Conservation (phyloP, 2,113 vertebrate genomes). For the Xenopus laevis region DNA sequence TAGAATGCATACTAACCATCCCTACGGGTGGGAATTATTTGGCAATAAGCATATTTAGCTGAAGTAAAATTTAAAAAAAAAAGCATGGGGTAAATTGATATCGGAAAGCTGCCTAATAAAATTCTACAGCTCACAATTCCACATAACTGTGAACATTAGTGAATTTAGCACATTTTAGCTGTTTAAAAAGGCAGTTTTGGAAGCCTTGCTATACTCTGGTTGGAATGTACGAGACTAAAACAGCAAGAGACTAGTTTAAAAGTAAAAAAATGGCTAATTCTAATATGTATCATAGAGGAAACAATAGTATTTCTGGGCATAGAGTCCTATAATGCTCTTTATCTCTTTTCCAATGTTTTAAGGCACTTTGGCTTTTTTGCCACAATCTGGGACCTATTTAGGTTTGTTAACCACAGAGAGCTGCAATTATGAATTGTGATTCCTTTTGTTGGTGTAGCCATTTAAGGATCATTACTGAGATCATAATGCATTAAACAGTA, state of each 20-base stretch:
- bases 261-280: conserved; percentile 39
- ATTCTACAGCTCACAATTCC: conserved; percentile 11
- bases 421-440: conserved; percentile 39
- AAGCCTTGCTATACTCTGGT: conserved; percentile 16
- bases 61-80: neutral
- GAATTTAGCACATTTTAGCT: conserved; percentile 25
- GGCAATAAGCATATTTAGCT: neutral
- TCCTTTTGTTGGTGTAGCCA: conserved; percentile 42
- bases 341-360: conserved; percentile 43
- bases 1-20: neutral
- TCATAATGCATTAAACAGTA: conserved; percentile 39
- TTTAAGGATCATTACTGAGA: conserved; percentile 42
- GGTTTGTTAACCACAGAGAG: conserved; percentile 54
- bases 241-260: conserved; percentile 40
- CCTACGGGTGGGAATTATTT: neutral
- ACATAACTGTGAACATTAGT: conserved; percentile 26
- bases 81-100: neutral
- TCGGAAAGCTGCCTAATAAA: conserved; percentile 1
- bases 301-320: conserved; percentile 44
- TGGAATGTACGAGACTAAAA: conserved; percentile 32
- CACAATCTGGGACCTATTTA: conserved; percentile 40
- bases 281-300: conserved; percentile 41
- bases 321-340: conserved; percentile 20
- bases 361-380: conserved; percentile 43
- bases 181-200: conserved; percentile 31